phyloP scores from a whole-genome alignment of 2,888 invertebrate species.

The Cryptus armator region DNA sequence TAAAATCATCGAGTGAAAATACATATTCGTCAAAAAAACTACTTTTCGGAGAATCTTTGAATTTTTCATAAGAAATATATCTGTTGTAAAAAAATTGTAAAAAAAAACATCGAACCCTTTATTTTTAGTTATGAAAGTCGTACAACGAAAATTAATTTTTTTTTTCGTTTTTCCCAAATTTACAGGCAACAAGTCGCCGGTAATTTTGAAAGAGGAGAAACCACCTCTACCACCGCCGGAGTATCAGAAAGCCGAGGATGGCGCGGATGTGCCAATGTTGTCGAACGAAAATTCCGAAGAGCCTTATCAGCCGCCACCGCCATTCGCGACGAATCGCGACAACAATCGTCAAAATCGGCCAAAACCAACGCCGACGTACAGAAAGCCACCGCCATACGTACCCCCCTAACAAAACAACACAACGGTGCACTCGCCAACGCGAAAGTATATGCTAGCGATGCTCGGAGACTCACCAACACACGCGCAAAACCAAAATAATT shows the following conservation, averaged over 20 bases:
- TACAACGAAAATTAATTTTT: background rate
- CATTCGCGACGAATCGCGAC: conserved; percentile 91
- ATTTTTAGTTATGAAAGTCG: background rate
- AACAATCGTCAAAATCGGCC: conserved; percentile 91
- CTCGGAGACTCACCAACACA: conserved; percentile 82
- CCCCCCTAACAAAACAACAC: conserved; percentile 92
- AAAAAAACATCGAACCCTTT: background rate
- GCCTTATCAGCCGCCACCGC: conserved; percentile 96
- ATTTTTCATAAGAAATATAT: too few relatives aligned
- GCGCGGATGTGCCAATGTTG: conserved; percentile 85
- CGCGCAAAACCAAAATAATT: conserved; percentile 79
- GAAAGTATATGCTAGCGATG: conserved; percentile 84
- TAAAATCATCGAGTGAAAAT: background rate
- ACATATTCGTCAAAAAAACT: too few relatives aligned
- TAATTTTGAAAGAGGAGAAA: conserved; percentile 97
- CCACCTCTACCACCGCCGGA: conserved; percentile 96
- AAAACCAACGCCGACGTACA: conserved; percentile 95
- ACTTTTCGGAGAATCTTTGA: too few relatives aligned
- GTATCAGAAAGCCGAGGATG: conserved; percentile 87
- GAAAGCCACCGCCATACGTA: conserved; percentile 98
- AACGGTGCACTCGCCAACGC: conserved; percentile 81
- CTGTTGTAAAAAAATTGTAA: too few relatives aligned
- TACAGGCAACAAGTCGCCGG: conserved; percentile 93
- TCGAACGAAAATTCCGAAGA: conserved; percentile 87
- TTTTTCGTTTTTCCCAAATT: conserved; percentile 9